Base-by-base conservation (phyloP, 2,113 vertebrate species). In the Phaethon lepturus region DNA sequence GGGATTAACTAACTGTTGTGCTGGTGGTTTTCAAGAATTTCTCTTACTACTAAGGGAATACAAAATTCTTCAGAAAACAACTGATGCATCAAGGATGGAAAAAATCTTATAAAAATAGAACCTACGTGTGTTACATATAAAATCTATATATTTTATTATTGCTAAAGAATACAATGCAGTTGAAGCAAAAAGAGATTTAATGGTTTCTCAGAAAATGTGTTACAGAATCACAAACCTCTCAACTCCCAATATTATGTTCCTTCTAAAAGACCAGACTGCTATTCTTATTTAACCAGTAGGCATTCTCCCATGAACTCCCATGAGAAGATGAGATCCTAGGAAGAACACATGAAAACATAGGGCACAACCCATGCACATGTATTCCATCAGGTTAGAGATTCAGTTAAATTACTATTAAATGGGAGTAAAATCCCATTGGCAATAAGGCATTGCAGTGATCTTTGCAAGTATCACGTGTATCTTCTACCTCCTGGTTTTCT, bases 331-430 rank as follows among this genome's bases (percentile, higher is more conserved):
- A 85, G 35, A 58, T 47, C 17, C 29, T 74, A 58, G 31, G 20
- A 81, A 68, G 25, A 47, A 49, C 44, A 63, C 0, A 0, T n/a
- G 86, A 59, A 94, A 94, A 69, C 10, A 55, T 0, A 62, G 24
- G 29, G 4, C 2, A 1, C 20, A 59, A 18, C 33, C 16, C 31
- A 64, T 7, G 18, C 16, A 63, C 23, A 25, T 33, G 7, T 35
- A 42, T 63, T 47, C 68, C 28, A 26, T 35, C 25, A 55, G 12
- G 17, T 40, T 55, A 55, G 38, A 80, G 13, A 86, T n/a, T 28
- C 31, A 25, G 16, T 31, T 44, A 74, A 88, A 90, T 50, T 73
- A 33, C 13, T 73, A 9, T 45, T 38, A 69, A 67, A 69, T n/a
- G 20, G 5, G 17, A 80, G 17, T 28, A 63, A 83, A 86, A 88